Base-by-base conservation (phyloP, 2,113 vertebrate genomes). In the Neoarius graeffei region DNA sequence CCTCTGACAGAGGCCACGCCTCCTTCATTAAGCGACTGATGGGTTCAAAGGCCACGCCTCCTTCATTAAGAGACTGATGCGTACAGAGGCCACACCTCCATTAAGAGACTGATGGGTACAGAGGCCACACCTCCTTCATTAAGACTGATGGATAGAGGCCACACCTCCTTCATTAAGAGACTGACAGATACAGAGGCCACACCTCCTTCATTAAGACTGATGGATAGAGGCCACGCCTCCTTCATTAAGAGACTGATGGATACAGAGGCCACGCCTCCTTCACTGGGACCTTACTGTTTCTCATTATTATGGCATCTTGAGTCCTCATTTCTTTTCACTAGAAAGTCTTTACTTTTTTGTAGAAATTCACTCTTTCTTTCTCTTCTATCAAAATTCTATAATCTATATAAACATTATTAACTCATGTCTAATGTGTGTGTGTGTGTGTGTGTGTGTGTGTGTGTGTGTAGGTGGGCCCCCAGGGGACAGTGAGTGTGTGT, bases 401-500 rank as follows among this genome's bases (percentile, higher is more conserved):
- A 52, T 15, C 50, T 54, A 76, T 50, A 52, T 54, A 54, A 52
- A 79, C 42, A 76, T 76, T 76, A 13, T 23, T 11, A 74, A 50
- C 73, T 42, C 7, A 14, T 48, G 48, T 73, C 30, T 71, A 71
- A 71, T 60, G 25, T 52, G 27, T 20, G 30, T 11, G 14, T n/a
- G n/a, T 81, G 13, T 82, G 54, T 85, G 62, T 81, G 27, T 57
- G 20, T 59, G 23, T 52, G 27, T 20, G 23, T 10, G 13, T 81
- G 19, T 82, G 54, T 89, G 73, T 89, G 35, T 25, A 97, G 97
- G 95, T 93, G 94, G 96, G 93, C 95, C 96, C 93, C 87, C 87
- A n/a, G 95, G 96, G 93, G 97, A 97, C 94, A 96, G 96, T 74
- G 97, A 97, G 94, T 96, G 96, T 95, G 96, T 95, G 94, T 97